These are phyloP conservation scores for Aphis craccivora DNA, from an alignment of 1,140 invertebrate species.

Conservation along the genomic window DNA sequence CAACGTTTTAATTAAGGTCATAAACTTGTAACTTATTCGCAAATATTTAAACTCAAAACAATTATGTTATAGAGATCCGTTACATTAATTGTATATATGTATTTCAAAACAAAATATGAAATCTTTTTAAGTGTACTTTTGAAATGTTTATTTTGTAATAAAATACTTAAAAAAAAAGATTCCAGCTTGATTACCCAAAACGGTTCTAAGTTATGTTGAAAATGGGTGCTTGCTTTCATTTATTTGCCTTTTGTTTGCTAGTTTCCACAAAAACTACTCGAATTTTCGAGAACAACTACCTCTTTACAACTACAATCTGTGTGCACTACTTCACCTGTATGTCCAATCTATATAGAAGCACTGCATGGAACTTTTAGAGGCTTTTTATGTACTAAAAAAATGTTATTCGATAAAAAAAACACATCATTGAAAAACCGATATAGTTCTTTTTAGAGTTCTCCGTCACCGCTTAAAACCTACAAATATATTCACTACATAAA, in stretches of 20 bases:
- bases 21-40: not conserved
- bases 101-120: not conserved
- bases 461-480: not conserved
- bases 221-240: not conserved
- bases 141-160: not conserved
- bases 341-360: not conserved
- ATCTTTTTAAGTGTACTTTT: not conserved
- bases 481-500: not conserved
- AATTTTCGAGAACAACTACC: not conserved
- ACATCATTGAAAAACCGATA: not conserved
- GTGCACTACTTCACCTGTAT: conserved; percentile 5
- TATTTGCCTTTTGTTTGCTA: not conserved
- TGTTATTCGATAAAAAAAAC: not conserved
- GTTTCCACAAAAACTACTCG: not conserved
- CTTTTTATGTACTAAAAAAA: not conserved
- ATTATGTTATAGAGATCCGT: not conserved
- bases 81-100: not conserved
- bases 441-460: not conserved
- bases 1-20: not conserved
- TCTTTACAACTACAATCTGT: not conserved
- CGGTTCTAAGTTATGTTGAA: not conserved
- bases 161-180: not conserved
- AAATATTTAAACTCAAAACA: not conserved
- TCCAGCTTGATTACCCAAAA: not conserved
- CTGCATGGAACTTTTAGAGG: not conserved